Percentiles rank a stretch among this genome's conserved stretches.
These are phyloP conservation scores for Squalus acanthias DNA, from an alignment of 2,797 vertebrate genomes.

Conservation along the genomic window DNA sequence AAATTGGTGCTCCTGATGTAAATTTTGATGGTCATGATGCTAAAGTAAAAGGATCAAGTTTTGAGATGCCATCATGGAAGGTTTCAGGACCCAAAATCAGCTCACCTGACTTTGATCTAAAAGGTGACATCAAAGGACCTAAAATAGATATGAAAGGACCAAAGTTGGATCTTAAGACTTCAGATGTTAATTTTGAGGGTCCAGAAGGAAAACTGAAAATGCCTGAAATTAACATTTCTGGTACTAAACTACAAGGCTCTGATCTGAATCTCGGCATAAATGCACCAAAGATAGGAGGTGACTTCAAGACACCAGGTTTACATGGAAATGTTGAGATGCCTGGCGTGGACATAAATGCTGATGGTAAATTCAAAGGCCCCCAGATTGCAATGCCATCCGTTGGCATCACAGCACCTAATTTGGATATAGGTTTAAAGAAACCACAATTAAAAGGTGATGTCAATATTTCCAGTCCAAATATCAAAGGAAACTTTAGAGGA, in stretches of 20 bases:
- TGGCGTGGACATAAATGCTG: background rate
- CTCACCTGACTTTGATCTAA: background rate
- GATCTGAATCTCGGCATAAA: constrained; percentile 7
- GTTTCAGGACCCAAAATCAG: background rate
- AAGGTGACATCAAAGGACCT: constrained; percentile 47
- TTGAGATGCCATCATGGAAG: background rate
- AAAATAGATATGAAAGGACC: constrained; percentile 42
- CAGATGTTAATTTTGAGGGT: background rate
- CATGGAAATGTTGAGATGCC: background rate
- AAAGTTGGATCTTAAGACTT: background rate
- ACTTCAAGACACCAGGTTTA: constrained; percentile 1
- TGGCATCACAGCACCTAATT: constrained; percentile 10
- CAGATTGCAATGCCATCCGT: constrained; percentile 11
- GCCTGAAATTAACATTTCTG: background rate
- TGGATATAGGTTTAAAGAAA: background rate
- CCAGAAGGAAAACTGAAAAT: background rate
- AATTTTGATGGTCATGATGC: background rate
- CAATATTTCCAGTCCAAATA: constrained; percentile 24
- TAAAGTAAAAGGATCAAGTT: background rate
- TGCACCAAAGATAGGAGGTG: background rate
- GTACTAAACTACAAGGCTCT: background rate
- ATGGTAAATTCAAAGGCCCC: constrained; percentile 28
- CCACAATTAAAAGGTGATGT: constrained; percentile 7
- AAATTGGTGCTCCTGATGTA: constrained; percentile 5
- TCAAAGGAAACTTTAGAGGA: constrained; percentile 32